phyloP scores from a whole-genome alignment of 2,888 invertebrate species.

The Fabriciana adippe region DNA sequence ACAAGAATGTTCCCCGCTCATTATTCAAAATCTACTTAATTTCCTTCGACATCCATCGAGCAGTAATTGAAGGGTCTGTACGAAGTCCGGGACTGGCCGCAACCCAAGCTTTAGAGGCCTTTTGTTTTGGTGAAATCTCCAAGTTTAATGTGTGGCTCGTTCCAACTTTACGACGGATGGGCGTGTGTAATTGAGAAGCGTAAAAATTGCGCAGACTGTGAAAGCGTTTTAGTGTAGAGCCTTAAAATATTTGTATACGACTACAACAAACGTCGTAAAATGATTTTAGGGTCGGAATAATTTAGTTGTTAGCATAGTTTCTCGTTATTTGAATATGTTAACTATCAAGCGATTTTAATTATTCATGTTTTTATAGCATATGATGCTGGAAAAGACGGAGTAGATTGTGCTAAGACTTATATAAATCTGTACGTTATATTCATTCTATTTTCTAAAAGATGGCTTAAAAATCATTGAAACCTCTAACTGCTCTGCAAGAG shows the following conservation, averaged over 20 bases:
- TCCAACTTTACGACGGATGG: conserved; percentile 12
- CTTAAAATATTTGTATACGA: conserved; percentile 4
- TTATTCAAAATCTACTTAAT: conserved; percentile 9
- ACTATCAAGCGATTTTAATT: too few relatives aligned
- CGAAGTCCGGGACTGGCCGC: conserved; percentile 3
- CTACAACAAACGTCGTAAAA: conserved; percentile 8
- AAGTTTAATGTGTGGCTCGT: conserved; percentile 13
- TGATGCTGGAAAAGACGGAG: too few relatives aligned
- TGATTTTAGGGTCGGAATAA: background rate
- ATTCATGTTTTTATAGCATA: too few relatives aligned
- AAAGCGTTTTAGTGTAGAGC: conserved; percentile 14
- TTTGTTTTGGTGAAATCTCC: conserved; percentile 15
- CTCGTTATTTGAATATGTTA: background rate
- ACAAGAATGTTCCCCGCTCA: background rate
- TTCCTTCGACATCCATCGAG: conserved; percentile 18
- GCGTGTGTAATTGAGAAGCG: conserved; percentile 14
- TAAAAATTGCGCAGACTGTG: conserved; percentile 13
- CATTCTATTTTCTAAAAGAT: too few relatives aligned
- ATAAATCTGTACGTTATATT: too few relatives aligned
- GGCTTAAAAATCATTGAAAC: too few relatives aligned
- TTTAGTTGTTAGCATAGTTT: conserved; percentile 1
- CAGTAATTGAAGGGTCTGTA: conserved; percentile 8
- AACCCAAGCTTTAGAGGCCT: background rate
- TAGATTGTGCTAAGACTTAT: too few relatives aligned
- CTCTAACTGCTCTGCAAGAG: too few relatives aligned